Conservation (phyloP, 2,797 vertebrate genomes). For the Rhinogobio ventralis region DNA sequence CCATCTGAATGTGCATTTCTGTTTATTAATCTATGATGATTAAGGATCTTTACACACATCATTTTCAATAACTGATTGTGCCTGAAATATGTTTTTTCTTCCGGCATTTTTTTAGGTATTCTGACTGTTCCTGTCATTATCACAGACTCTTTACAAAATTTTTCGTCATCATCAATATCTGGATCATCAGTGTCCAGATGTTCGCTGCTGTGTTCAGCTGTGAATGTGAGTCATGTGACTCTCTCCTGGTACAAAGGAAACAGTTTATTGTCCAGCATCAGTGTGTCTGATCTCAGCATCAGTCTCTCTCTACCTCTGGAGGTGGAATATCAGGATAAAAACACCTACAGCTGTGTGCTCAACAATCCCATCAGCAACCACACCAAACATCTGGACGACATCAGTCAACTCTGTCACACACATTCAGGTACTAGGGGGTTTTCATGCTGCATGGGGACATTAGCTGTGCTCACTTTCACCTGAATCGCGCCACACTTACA, state of each 20-base stretch:
- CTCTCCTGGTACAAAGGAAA: not conserved
- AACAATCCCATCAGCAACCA: not conserved
- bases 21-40: not conserved
- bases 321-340: not conserved
- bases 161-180: not conserved
- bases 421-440: not conserved
- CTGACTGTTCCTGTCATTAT: not conserved
- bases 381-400: not conserved
- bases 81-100: not conserved
- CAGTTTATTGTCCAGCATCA: slow-evolving; percentile 9
- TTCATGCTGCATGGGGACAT: not conserved
- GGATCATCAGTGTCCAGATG: not conserved
- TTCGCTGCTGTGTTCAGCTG: not conserved
- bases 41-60: not conserved
- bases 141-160: not conserved
- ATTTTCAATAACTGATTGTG: not conserved
- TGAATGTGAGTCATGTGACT: not conserved
- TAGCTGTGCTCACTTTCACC: not conserved
- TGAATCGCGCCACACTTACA: no score
- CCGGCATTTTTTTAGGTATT: not conserved
- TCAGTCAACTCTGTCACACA: fast-evolving
- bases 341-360: not conserved
- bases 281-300: slow-evolving; percentile 11
- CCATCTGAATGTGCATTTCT: not conserved
- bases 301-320: slow-evolving; percentile 13